A percentile compares a stretch with the other conserved stretches of the same genome.
Evolutionary conservation across 2,797 vertebrate genomes (phyloP).

Genomic region (Anguilla obscura): DNA sequence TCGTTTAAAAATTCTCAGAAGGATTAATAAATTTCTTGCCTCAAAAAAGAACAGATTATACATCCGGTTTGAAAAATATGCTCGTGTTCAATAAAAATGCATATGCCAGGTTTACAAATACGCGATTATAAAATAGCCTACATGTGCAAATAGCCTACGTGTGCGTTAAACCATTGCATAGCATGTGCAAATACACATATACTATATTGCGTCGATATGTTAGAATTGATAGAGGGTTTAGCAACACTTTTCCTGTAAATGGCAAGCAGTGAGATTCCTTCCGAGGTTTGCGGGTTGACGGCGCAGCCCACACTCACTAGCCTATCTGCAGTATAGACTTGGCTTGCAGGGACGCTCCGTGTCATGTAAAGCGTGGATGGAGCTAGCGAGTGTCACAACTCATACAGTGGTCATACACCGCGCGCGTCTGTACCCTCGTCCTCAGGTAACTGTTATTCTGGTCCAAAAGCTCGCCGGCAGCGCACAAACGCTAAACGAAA

Average conservation of each 20-base stretch:
- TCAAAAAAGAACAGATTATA: background rate
- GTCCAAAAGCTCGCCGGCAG: background rate
- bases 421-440: background rate
- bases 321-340: conserved; percentile 32
- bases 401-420: background rate
- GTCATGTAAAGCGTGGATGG: background rate
- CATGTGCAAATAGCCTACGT: background rate
- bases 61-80: background rate
- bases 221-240: background rate
- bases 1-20: background rate
- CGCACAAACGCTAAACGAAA: background rate
- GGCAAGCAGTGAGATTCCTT: conserved; percentile 8
- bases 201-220: background rate
- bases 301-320: conserved; percentile 20
- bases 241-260: conserved; percentile 11
- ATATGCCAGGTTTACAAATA: background rate
- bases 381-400: conserved; percentile 23
- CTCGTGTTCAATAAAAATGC: background rate
- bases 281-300: conserved; percentile 18
- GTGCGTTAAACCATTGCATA: background rate
- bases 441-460: conserved; percentile 6
- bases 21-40: background rate
- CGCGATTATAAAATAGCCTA: background rate
- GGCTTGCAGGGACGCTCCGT: background rate
- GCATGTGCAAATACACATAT: background rate